Percentiles rank a stretch among this genome's conserved stretches.
Evolutionary conservation across 2,888 invertebrate genomes (phyloP).

Genomic region (Euplagia quadripunctaria): DNA sequence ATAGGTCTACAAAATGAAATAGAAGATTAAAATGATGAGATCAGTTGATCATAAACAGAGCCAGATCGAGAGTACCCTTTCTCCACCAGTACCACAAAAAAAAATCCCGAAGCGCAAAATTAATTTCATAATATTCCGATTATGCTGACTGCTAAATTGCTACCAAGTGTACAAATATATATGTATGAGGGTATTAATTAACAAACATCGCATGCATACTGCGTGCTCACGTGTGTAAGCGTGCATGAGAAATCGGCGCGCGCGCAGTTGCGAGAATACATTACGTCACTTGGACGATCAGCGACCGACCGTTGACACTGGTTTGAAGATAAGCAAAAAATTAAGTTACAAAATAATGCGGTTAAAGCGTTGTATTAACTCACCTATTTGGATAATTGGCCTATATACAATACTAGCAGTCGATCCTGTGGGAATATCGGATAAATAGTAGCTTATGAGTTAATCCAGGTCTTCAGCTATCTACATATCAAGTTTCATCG

Average conservation of each 20-base stretch:
- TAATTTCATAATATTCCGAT: conserved; percentile 2
- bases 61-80: neutral
- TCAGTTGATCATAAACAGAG: neutral
- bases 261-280: conserved; percentile 53
- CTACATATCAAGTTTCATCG: too few species aligned
- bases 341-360: neutral
- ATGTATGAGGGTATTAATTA: conserved; percentile 15
- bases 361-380: neutral
- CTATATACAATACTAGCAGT: neutral
- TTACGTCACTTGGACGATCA: conserved; percentile 59
- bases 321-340: neutral
- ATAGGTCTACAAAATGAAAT: too few species aligned
- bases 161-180: conserved; percentile 8
- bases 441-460: too few species aligned
- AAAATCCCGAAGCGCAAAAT: conserved; percentile 2
- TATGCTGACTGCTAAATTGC: conserved; percentile 8
- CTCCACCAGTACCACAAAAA: neutral
- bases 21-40: too few species aligned
- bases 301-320: conserved; percentile 28
- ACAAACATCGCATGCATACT: conserved; percentile 8
- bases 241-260: conserved; percentile 49
- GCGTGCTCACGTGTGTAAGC: conserved; percentile 17
- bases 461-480: too few species aligned
- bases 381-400: neutral
- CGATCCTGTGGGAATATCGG: too few species aligned